Evolutionary conservation across 2,888 invertebrate genomes (phyloP), one percentile per base, ranked within the genome.

Genomic region (Frankliniella intonsa): DNA sequence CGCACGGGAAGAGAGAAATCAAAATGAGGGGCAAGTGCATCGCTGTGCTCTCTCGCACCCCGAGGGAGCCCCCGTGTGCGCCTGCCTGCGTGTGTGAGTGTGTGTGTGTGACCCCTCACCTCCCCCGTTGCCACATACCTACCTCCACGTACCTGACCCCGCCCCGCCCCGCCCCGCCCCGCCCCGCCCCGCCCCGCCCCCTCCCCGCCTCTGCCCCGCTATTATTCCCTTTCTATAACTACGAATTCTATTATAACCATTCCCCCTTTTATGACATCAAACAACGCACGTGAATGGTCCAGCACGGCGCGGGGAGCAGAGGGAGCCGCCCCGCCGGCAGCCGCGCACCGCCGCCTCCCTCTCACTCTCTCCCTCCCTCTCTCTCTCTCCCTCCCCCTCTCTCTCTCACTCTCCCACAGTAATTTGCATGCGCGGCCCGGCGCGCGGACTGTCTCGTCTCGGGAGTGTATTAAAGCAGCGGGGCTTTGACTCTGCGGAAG

Each of bases 191-290:
- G 22, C 69, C 69, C n/a, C 25, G 10, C 2, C 69, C 22, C 12
- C n/a, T 7, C 69, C 22, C 69, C n/a, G 12, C n/a, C 69, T 10
- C 25, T 9, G 22, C 25, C 69, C 69, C 25, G 22, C 69, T 12
- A 76, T 76, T 76, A 22, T 76, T 76, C 69, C 25, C 69, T 22
- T 22, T 76, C 69, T 25, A 76, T 76, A 22, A n/a, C 22, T 76
- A 76, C 69, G 69, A 76, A 76, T 76, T 76, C 69, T 76, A 76
- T 76, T 76, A 76, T 76, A 55, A 12, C 19, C 25, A 25, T 76
- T 76, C 69, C 69, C 69, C 69, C 69, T 76, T 76, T 76, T 76
- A 76, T 76, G 69, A 76, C 69, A 22, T 76, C 69, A 76, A 76
- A 76, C 69, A 76, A 76, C 22, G 69, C 69, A 25, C 69, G 69